These are phyloP conservation scores for Aphodius sticticus DNA, from an alignment of 2,888 invertebrate genomes.

Conservation along the genomic window DNA sequence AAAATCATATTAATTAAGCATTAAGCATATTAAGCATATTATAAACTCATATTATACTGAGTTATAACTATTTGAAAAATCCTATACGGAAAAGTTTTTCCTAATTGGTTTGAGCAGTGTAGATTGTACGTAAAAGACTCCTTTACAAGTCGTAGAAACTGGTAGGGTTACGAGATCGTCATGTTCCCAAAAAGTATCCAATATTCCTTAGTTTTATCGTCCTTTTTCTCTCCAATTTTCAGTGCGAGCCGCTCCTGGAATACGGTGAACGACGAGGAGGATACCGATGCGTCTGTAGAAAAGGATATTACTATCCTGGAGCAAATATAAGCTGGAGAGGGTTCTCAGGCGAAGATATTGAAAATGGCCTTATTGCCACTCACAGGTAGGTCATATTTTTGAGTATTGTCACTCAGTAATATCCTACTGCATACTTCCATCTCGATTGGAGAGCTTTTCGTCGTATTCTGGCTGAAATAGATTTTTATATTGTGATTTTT, in stretches of 20 bases:
- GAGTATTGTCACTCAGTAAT: neutral
- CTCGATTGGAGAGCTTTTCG: neutral
- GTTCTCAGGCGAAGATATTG: constrained; percentile 63
- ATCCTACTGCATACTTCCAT: neutral
- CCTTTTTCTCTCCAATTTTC: constrained; percentile 48
- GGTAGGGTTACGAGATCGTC: neutral
- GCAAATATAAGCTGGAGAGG: constrained; percentile 62
- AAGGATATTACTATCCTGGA: constrained; percentile 68
- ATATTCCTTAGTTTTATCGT: constrained; percentile 19
- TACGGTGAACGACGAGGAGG: constrained; percentile 61
- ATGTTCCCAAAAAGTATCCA: constrained; percentile 11
- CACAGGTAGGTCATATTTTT: constrained; percentile 48
- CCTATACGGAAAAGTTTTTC: neutral
- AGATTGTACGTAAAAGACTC: neutral
- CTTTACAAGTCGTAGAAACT: neutral
- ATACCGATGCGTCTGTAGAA: constrained; percentile 70
- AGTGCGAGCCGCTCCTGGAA: constrained; percentile 62
- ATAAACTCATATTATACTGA: no score
- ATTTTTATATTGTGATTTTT: neutral
- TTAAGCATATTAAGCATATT: no score
- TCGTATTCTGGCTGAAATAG: neutral
- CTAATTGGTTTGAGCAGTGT: neutral
- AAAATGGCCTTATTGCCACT: constrained; percentile 54
- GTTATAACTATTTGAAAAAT: no score
- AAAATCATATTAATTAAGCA: no score